A percentile compares a stretch with the other conserved stretches of the same genome.
These are phyloP conservation scores for Drosophila tsacasi DNA, from an alignment of 1,140 invertebrate genomes.

Conservation along the genomic window DNA sequence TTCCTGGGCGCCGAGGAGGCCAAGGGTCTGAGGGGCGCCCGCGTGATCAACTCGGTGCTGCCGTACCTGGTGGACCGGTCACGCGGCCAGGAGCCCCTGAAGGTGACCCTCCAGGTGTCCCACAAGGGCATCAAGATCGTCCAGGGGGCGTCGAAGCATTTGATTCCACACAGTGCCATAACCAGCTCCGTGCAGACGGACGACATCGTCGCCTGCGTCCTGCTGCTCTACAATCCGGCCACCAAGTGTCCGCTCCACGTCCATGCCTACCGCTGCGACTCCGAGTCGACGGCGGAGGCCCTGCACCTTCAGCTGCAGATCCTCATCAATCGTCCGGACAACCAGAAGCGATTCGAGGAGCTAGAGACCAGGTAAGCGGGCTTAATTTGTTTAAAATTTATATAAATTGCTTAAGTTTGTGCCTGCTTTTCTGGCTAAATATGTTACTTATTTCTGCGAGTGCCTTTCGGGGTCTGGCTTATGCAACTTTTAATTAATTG, in stretches of 20 bases:
- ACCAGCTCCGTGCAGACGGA: constrained; percentile 94
- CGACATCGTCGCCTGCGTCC: constrained; percentile 95
- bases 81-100: constrained; percentile 94
- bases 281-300: constrained; percentile 95
- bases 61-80: constrained; percentile 93
- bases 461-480: constrained; percentile 14
- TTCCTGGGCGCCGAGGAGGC: constrained; percentile 98
- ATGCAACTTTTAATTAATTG: constrained; percentile 48
- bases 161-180: constrained; percentile 97
- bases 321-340: constrained; percentile 93
- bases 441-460: not conserved
- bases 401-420: not conserved
- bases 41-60: constrained; percentile 93
- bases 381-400: not conserved
- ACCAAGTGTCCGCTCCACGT: constrained; percentile 95
- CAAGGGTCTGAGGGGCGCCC: constrained; percentile 92
- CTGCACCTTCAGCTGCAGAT: constrained; percentile 93
- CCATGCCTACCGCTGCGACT: constrained; percentile 98
- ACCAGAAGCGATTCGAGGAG: constrained; percentile 93
- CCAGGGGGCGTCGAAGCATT: constrained; percentile 93
- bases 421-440: not conserved
- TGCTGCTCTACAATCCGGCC: constrained; percentile 95
- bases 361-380: constrained; percentile 87
- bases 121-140: constrained; percentile 97
- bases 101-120: constrained; percentile 95